These are phyloP conservation scores for Drosophila emarginata DNA, from an alignment of 2,888 invertebrate species.

Conservation along the genomic window DNA sequence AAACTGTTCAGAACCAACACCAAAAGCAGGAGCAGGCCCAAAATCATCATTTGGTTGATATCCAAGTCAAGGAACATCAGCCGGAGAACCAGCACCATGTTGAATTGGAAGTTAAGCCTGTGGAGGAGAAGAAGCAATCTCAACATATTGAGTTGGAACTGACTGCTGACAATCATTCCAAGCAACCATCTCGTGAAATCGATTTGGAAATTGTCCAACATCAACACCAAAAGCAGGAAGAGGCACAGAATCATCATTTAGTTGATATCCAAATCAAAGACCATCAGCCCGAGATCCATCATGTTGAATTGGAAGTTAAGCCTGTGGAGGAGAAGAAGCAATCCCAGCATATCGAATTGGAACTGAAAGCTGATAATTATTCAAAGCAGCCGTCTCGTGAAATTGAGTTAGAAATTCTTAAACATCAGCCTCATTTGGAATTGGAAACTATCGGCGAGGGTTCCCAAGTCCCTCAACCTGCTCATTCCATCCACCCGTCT, in stretches of 20 bases:
- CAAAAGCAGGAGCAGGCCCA: neutral
- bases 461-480: neutral
- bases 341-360: constrained; percentile 16
- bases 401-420: neutral
- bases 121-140: constrained; percentile 6
- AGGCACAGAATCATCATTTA: constrained; percentile 1
- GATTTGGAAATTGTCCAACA: neutral
- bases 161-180: neutral
- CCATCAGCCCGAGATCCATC: constrained; percentile 3
- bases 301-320: constrained; percentile 12
- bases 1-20: neutral
- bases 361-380: neutral
- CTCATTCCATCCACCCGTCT: neutral
- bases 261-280: constrained; percentile 25
- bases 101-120: constrained; percentile 11
- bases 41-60: constrained; percentile 17
- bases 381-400: neutral
- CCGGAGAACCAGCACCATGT: constrained; percentile 3
- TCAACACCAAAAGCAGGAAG: neutral
- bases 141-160: constrained; percentile 18
- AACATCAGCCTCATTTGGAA: neutral
- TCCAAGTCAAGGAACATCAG: constrained; percentile 23
- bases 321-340: constrained; percentile 10
- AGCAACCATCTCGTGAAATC: neutral
- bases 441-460: neutral